Percentiles rank a stretch among this genome's conserved stretches.
Evolutionary conservation across 1,140 invertebrate species (phyloP).

Genomic region (Neodiprion pinetum): DNA sequence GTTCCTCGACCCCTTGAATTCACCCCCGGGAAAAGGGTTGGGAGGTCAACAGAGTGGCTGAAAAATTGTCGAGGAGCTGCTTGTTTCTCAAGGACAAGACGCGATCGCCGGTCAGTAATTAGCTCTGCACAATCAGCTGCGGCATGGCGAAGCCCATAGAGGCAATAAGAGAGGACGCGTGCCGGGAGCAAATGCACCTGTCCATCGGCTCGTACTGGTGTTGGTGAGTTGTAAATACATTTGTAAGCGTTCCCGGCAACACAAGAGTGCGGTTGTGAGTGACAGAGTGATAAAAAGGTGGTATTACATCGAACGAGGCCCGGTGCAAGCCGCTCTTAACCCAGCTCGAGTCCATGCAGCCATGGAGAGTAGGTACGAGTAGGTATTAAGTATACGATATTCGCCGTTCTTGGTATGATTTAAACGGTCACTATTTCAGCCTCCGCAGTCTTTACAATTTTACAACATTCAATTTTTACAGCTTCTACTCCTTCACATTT

Average conservation of each 20-base stretch:
- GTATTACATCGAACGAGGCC: conserved; percentile 14
- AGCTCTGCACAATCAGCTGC: not conserved
- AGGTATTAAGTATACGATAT: not conserved
- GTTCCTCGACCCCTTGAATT: too few species aligned
- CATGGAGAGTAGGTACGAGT: not conserved
- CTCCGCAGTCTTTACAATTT: not conserved
- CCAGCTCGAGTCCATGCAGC: not conserved
- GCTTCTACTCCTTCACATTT: not conserved
- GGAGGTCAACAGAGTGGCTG: too few species aligned
- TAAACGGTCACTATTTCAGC: not conserved
- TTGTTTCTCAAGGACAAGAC: too few species aligned
- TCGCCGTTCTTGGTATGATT: conserved; percentile 4
- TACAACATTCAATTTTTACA: not conserved
- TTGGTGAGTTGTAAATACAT: conserved; percentile 1
- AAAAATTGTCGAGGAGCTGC: too few species aligned
- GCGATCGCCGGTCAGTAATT: not conserved
- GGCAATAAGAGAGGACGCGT: not conserved
- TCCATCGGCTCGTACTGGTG: not conserved
- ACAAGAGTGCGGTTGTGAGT: not conserved
- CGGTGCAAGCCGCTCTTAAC: not conserved
- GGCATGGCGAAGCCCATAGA: not conserved
- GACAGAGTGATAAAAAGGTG: conserved; percentile 17
- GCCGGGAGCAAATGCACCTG: conserved; percentile 3
- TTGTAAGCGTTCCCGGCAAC: conserved; percentile 1
- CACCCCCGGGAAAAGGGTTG: too few species aligned